Percentiles rank a stretch among this genome's conserved stretches.
phyloP scores from a whole-genome alignment of 1,140 invertebrate genomes.

The Drosophila athabasca region DNA sequence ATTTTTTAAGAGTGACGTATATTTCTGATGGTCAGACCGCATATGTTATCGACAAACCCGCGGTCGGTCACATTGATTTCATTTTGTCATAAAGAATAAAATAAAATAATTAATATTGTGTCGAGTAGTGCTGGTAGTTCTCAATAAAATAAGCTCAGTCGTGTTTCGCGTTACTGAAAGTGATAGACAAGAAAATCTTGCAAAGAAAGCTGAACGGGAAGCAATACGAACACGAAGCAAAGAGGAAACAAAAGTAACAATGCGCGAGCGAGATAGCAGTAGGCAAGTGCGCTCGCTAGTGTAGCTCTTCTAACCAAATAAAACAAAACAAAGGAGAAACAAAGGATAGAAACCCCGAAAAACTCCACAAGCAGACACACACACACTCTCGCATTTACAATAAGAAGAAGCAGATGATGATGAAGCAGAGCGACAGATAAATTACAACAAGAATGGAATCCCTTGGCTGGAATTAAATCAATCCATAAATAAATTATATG shows the following conservation, averaged over 20 bases:
- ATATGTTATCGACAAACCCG: no score
- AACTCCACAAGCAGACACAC: constrained; percentile 59
- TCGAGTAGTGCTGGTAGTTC: no score
- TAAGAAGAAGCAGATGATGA: constrained; percentile 57
- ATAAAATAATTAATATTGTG: no score
- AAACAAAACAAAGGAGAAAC: constrained; percentile 80
- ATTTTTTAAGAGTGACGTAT: no score
- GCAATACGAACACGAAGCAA: constrained; percentile 62
- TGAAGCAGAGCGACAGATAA: constrained; percentile 21
- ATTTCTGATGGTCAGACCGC: no score
- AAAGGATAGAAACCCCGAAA: constrained; percentile 80
- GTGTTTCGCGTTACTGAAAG: background rate
- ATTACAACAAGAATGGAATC: constrained; percentile 57
- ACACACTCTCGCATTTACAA: constrained; percentile 53
- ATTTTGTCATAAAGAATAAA: no score
- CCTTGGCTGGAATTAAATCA: constrained; percentile 22
- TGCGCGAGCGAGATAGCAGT: constrained; percentile 55
- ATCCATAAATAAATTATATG: constrained; percentile 10
- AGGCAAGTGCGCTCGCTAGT: constrained; percentile 41
- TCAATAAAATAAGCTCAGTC: background rate
- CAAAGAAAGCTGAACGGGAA: constrained; percentile 43
- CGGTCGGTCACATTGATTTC: no score
- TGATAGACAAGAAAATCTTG: background rate
- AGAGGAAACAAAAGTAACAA: constrained; percentile 67
- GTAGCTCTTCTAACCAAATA: constrained; percentile 72